Conservation (phyloP, 2,797 vertebrate genomes). For the Centropyge bicolor region DNA sequence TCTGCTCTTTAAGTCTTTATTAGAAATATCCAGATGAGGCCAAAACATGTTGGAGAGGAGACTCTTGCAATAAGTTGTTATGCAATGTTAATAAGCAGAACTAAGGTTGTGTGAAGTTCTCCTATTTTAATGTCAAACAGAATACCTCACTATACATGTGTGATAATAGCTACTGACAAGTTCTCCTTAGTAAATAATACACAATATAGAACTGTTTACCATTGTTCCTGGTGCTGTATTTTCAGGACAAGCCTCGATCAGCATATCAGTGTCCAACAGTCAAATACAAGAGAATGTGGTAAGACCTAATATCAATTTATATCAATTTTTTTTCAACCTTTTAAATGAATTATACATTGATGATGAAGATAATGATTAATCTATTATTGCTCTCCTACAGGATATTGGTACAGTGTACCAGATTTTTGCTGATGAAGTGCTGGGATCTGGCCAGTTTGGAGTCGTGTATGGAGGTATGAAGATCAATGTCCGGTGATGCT, state of each 20-base stretch:
- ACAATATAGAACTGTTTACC: background rate
- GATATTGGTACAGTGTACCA: conserved; percentile 94
- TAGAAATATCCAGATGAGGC: background rate
- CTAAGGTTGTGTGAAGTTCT: background rate
- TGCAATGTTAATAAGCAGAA: background rate
- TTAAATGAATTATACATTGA: conserved; percentile 4
- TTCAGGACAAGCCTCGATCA: conserved; percentile 91
- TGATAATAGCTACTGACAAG: background rate
- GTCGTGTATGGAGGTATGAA: conserved; percentile 91
- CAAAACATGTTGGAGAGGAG: background rate
- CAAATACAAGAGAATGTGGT: conserved; percentile 94
- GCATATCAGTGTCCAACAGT: conserved; percentile 93
- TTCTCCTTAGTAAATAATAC: background rate
- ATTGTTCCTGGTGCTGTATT: conserved; percentile 40
- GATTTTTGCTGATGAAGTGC: conserved; percentile 93
- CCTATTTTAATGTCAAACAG: background rate
- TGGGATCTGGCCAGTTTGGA: conserved; percentile 94
- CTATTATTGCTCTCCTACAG: conserved; percentile 69
- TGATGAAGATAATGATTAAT: conserved; percentile 9
- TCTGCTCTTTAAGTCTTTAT: background rate
- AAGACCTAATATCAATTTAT: conserved; percentile 51
- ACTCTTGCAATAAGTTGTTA: background rate
- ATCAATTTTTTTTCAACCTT: background rate
- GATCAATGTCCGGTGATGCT: background rate
- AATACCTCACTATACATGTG: background rate